Conservation (phyloP, 2,113 vertebrate species). For the Willisornis vidua region DNA sequence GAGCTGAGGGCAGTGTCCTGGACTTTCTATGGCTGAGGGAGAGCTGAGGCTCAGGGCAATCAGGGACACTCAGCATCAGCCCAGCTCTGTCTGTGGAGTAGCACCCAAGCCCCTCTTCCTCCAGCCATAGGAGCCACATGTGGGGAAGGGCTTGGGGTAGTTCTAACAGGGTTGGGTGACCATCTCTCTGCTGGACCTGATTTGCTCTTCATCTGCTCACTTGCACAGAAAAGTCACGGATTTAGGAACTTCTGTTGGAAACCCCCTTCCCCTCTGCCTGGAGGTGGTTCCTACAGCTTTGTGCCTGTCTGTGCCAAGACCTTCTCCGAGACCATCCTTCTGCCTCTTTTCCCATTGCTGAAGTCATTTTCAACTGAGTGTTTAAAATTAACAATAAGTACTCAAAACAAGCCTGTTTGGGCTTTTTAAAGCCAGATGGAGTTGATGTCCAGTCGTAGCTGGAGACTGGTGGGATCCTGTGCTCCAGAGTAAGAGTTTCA, state of each 20-base stretch:
- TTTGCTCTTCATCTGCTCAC: rapidly evolving
- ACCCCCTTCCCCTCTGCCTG: not conserved
- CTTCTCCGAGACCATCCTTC: not conserved
- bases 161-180: not conserved
- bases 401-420: not conserved
- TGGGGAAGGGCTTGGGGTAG: not conserved
- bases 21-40: not conserved
- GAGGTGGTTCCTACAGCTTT: not conserved
- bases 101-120: not conserved
- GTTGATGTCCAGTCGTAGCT: not conserved
- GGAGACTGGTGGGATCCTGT: not conserved
- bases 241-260: not conserved
- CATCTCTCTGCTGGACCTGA: not conserved
- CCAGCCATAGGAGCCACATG: rapidly evolving
- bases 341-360: not conserved
- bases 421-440: rapidly evolving
- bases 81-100: not conserved
- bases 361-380: rapidly evolving
- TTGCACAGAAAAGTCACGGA: not conserved
- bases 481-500: not conserved
- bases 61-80: not conserved
- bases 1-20: not conserved
- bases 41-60: not conserved
- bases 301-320: not conserved
- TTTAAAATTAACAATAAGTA: not conserved